Base-by-base conservation (phyloP, 2,797 vertebrate genomes). In the Sebastes kiyomatsui region DNA sequence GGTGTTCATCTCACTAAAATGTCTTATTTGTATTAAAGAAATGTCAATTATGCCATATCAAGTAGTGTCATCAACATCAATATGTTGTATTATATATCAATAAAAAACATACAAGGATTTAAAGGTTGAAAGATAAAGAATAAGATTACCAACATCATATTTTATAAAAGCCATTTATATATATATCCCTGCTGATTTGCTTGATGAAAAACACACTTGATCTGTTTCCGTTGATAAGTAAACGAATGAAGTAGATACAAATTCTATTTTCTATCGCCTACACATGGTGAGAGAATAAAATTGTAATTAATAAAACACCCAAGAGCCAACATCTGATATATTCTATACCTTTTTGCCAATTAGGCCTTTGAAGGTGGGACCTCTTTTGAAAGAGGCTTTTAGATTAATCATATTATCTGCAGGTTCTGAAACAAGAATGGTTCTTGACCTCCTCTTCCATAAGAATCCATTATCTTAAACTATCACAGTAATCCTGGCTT, bases 391-490 rank as follows among this genome's bases (percentile, higher is more conserved):
- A 97, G 97, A 97, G 96, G 98, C 98, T 99, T 99, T 99, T 98
- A 99, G 98, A 99, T 99, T 99, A 99, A 99, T 99, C 98, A 99
- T 99, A 99, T 99, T 99, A 99, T 99, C 97, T 98, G 97, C 96
- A 96, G 97, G 96, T 98, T 98, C 97, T 97, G 96, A 98, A 98
- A 98, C 98, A 98, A 97, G 95, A 96, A 95, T 96, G 97, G 96
- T 97, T 97, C 90, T 81, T 98, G 97, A 99, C 98, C 99, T 97
- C 97, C 76, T 97, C 97, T 97, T 97, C 98, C 95, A 95, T 99
- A 98, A 97, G 97, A 99, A 99, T 99, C 98, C 99, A 99, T 99
- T 99, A 99, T 99, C 98, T 99, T 99, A 99, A 99, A 99, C 98
- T 98, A 99, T 99, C 98, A 97, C 97, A 95, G 97, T 99, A 99